Base-by-base conservation (phyloP, 2,888 invertebrate species). In the Prosopocoilus inquinatus region DNA sequence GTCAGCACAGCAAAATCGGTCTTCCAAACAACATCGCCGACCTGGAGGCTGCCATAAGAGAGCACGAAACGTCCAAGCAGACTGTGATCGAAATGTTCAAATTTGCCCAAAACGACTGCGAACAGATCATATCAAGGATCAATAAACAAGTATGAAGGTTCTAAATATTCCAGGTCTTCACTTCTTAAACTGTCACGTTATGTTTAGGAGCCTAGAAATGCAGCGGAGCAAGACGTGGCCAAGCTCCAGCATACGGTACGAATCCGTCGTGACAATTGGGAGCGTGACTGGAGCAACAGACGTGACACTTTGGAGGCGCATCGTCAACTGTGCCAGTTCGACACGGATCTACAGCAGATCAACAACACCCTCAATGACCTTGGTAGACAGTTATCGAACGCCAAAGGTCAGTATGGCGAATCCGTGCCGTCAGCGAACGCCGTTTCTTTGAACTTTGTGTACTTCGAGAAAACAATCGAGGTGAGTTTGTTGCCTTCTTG, bases 381-480 rank as follows among this genome's bases (percentile, higher is more conserved):
- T 55, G 82, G 82, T 63, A 76, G 79, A 48, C 88, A 89, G 70
- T 75, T 89, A 65, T 75, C 79, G 59, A 82, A 82, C 54, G 81
- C 86, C 63, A 82, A 83, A 66, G 86, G 84, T 52, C 85, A 87
- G 75, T 88, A 84, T 74, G 88, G 89, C 32, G 89, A 89, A 70
- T 89, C 88, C 62, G 77, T 88, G 62, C 80, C 84, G 5, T 83
- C 86, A 35, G 88, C 89, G 5, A 85, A 84, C 72, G 83, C 87
- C 50, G 86, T 87, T 43, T 86, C 88, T 4, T 77, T 84, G 62
- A 85, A 88, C 33, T 91, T 90, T 71, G 81, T 82, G 59, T 85
- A 88, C 67, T 90, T 91, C 73, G 89, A 91, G 77, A 85, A 85
- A 74, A 89, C 89, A 50, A 84, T 91, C 62, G 83, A 87, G 80